These are phyloP conservation scores for Vulpes lagopus DNA, from an alignment of 2,113 vertebrate species.

Conservation along the genomic window DNA sequence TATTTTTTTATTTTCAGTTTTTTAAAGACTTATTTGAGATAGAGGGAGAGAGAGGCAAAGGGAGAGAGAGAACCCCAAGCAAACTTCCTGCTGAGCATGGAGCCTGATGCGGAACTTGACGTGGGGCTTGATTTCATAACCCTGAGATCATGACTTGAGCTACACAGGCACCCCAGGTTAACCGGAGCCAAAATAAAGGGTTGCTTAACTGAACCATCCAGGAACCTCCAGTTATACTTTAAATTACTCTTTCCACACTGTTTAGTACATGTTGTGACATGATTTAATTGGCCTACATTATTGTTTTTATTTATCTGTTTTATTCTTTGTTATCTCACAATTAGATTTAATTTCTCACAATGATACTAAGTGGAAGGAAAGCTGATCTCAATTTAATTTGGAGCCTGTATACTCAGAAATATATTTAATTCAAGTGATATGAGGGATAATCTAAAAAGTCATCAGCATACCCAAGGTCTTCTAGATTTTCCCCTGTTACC, in stretches of 20 bases:
- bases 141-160: too few relatives aligned
- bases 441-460: not conserved
- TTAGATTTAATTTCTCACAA: not conserved
- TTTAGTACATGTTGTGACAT: not conserved
- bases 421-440: not conserved
- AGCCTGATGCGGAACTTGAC: too few relatives aligned
- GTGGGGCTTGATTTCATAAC: too few relatives aligned
- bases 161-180: too few relatives aligned
- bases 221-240: not conserved
- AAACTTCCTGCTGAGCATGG: too few relatives aligned
- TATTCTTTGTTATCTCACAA: not conserved
- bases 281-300: not conserved
- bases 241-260: not conserved
- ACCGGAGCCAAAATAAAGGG: too few relatives aligned
- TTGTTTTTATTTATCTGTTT: not conserved
- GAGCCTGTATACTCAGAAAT: not conserved
- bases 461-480: not conserved
- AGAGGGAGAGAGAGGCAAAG: too few relatives aligned
- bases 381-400: not conserved
- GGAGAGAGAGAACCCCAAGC: too few relatives aligned
- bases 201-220: too few relatives aligned
- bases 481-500: not conserved
- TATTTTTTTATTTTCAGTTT: too few relatives aligned
- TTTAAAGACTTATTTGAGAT: too few relatives aligned
- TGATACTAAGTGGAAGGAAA: not conserved